Conservation (phyloP, 2,888 invertebrate species). For the Anthophora plumipes region DNA sequence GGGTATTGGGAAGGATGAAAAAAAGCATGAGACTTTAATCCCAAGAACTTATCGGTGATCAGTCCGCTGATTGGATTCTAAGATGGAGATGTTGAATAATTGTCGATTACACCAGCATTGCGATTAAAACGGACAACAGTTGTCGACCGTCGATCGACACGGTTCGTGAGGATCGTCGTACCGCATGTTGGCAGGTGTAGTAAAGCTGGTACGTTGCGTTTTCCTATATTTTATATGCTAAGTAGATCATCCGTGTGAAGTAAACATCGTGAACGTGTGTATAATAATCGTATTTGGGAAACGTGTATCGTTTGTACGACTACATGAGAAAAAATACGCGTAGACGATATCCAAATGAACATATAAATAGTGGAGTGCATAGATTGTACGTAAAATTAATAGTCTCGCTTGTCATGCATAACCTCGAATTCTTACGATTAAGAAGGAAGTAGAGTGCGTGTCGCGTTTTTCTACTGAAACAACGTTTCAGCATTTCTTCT, state of each 20-base stretch:
- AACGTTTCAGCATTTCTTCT: constrained; percentile 5
- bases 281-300: background rate
- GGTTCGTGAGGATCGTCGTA: constrained; percentile 34
- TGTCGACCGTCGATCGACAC: constrained; percentile 44
- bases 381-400: background rate
- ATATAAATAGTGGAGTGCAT: background rate
- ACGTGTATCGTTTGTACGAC: background rate
- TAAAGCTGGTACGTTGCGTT: constrained; percentile 31
- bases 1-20: background rate
- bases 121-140: constrained; percentile 45
- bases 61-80: constrained; percentile 47
- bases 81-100: constrained; percentile 41
- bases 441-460: background rate
- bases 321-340: background rate
- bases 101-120: constrained; percentile 26
- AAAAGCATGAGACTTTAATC: constrained; percentile 37
- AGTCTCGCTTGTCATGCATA: background rate
- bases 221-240: background rate
- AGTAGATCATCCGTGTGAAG: background rate
- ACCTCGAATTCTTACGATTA: constrained; percentile 35
- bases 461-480: background rate
- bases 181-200: constrained; percentile 34
- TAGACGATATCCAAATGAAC: background rate
- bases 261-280: background rate
- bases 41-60: constrained; percentile 51